A percentile compares a stretch with the other conserved stretches of the same genome.
These are phyloP conservation scores for Euzophera pinguis DNA, from an alignment of 2,888 invertebrate species.

Conservation along the genomic window DNA sequence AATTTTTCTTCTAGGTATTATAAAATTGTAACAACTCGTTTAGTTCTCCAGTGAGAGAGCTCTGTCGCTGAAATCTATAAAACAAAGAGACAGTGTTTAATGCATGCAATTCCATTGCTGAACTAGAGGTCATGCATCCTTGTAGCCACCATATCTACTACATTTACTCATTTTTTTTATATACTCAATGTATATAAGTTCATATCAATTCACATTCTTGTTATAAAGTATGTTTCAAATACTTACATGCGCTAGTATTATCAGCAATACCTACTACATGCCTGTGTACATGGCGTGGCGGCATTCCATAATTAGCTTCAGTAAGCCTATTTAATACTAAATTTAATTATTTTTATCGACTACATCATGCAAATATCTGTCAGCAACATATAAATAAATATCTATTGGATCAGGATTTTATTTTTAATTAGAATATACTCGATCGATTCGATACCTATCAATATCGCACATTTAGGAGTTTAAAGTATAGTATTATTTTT, in stretches of 20 bases:
- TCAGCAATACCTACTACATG: no score
- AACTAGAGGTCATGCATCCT: conserved; percentile 7
- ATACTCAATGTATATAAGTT: background rate
- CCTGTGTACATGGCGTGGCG: no score
- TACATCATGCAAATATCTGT: background rate
- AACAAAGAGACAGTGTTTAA: conserved; percentile 18
- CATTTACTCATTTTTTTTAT: background rate
- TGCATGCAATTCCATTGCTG: conserved; percentile 1
- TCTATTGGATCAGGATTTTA: no score
- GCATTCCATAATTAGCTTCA: no score
- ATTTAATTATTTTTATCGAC: background rate
- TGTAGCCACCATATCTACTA: conserved; percentile 19
- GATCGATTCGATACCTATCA: no score
- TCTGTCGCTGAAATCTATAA: conserved; percentile 29
- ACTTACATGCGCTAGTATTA: no score
- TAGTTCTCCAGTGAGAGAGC: conserved; percentile 1
- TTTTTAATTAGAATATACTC: background rate
- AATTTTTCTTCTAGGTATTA: background rate
- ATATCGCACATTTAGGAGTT: background rate
- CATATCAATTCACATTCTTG: background rate
- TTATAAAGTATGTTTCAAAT: no score
- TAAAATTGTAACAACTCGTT: background rate
- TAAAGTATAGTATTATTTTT: no score
- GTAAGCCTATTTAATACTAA: background rate
- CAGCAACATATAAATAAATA: background rate